Evolutionary conservation across 1,140 invertebrate species (phyloP), one percentile per base, ranked within the genome.

Genomic region (Drosophila subpulchrella): DNA sequence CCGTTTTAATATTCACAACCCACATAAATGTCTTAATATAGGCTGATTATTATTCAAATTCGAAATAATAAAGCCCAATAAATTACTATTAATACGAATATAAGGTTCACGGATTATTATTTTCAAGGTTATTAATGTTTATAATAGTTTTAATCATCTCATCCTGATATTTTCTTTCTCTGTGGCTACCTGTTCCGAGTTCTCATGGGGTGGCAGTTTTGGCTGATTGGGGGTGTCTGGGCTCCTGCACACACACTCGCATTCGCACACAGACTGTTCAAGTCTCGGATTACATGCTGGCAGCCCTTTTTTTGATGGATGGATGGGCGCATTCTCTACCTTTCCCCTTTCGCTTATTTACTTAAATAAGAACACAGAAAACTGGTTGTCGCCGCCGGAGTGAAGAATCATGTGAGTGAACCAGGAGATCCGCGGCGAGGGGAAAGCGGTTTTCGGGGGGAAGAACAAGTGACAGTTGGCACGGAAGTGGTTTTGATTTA

Each of bases 401-500:
- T 58, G 41, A 71, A 70, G 65, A 71, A 71, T 71, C 42, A 20
- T 71, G 65, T 71, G 67, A 71, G 67, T 34, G 20, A 57, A 44
- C 34, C 46, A 42, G 38, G n/a, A 46, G 48, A 41, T 36, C 32
- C 42, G 46, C 32, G 59, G 46, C 30, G 47, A 50, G 46, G 36
- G 17, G 34, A 20, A 27, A 60, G 58, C 41, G 81, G 73, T 75
- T 15, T 63, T 12, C 24, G 17, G 30, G 27, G 10, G 36, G 34
- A 20, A n/a, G 20, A 38, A 57, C 65, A 60, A 71, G 53, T 71
- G 74, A 48, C 83, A 78, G 81, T 75, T 75, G 62, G 75, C 67
- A 73, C 83, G 83, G 83, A 86, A 86, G 84, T 86, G 83, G 83
- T 83, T 86, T 88, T 86, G 83, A 86, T 86, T 86, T 86, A 86